phyloP scores from a whole-genome alignment of 2,113 vertebrate genomes.

The Lichenostomus cassidix region DNA sequence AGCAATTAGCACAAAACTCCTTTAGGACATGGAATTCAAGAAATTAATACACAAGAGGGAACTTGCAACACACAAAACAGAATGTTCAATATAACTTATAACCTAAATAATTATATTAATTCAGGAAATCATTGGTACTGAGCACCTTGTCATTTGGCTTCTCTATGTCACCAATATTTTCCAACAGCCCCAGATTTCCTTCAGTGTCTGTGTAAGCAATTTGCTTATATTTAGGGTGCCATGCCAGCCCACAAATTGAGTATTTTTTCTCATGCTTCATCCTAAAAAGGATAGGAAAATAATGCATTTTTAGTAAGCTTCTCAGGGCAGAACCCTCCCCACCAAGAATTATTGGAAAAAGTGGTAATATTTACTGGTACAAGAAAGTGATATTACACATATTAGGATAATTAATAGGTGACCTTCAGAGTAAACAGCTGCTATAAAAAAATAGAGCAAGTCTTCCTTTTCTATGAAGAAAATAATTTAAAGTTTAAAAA shows the following conservation, averaged over 20 bases:
- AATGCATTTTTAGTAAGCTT: not conserved
- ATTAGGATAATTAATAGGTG: not conserved
- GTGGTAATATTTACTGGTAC: not conserved
- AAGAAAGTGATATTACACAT: not conserved
- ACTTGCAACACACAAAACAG: not conserved
- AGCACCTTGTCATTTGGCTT: slow-evolving; percentile 70
- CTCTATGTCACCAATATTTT: slow-evolving; percentile 73
- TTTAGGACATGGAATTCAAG: not conserved
- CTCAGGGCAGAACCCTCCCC: not conserved
- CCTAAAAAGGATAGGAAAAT: slow-evolving; percentile 65
- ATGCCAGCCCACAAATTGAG: slow-evolving; percentile 87
- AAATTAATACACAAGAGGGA: not conserved
- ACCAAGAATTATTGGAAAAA: not conserved
- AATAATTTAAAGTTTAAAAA: not conserved
- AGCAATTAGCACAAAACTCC: not conserved
- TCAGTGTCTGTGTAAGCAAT: slow-evolving; percentile 91
- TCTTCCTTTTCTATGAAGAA: not conserved
- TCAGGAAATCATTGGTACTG: not conserved
- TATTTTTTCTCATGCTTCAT: slow-evolving; percentile 93
- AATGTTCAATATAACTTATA: not conserved
- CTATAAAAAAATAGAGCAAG: not conserved
- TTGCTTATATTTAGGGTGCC: slow-evolving; percentile 84
- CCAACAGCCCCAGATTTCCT: slow-evolving; percentile 90
- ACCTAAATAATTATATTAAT: not conserved
- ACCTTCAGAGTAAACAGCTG: not conserved